Conservation (phyloP, 2,888 invertebrate species). For the Oxystoma pomonae region DNA sequence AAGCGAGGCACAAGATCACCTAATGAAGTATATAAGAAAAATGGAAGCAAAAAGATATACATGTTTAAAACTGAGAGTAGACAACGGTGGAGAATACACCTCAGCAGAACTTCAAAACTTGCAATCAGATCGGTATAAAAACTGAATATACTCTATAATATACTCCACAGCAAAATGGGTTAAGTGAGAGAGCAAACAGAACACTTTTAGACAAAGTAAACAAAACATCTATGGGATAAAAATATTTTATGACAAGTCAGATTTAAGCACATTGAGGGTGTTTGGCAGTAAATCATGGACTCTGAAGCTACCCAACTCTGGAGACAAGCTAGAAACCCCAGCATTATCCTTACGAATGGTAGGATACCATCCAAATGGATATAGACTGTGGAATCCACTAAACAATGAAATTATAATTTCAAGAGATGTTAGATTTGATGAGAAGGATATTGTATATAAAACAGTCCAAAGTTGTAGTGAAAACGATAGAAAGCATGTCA, state of each 20-base stretch:
- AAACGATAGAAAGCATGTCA: not conserved
- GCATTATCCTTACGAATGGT: constrained; percentile 12
- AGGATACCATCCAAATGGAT: constrained; percentile 21
- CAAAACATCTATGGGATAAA: too few relatives aligned
- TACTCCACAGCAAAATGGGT: constrained; percentile 1
- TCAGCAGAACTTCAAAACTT: constrained; percentile 3
- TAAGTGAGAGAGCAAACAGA: not conserved
- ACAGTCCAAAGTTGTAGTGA: not conserved
- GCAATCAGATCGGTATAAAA: constrained; percentile 6
- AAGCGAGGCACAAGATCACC: not conserved
- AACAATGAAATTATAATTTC: constrained; percentile 17
- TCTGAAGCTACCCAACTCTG: not conserved
- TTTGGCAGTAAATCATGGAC: not conserved
- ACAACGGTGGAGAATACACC: constrained; percentile 4
- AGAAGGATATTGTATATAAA: constrained; percentile 12
- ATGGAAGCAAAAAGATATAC: constrained; percentile 4
- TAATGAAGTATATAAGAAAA: not conserved
- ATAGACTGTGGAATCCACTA: constrained; percentile 18
- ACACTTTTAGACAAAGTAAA: not conserved
- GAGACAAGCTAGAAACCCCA: not conserved
- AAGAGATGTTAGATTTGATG: constrained; percentile 26
- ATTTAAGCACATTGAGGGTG: not conserved
- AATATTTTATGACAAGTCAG: not conserved
- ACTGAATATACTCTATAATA: constrained; percentile 1
- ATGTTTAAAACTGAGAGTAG: not conserved